These are phyloP conservation scores for Actinia tenebrosa DNA, from an alignment of 64 coral and sea anemone genomes.

Conservation along the genomic window DNA sequence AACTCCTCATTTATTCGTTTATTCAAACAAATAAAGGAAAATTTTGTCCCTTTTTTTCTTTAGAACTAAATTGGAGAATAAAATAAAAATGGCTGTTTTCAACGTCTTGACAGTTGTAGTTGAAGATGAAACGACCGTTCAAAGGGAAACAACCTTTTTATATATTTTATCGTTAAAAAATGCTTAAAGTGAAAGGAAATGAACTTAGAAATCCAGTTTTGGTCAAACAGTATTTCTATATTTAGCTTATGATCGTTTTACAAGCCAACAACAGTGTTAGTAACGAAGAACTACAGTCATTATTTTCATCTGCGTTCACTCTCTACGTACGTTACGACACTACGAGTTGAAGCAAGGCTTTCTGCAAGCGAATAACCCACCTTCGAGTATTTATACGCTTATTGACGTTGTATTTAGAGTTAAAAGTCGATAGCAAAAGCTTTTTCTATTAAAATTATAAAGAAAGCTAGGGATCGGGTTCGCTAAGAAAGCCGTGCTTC, in stretches of 20 bases:
- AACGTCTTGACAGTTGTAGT: background rate
- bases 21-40: background rate
- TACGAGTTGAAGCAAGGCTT: background rate
- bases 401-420: background rate
- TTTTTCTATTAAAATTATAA: constrained; percentile 19
- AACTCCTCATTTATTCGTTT: background rate
- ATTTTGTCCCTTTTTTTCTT: background rate
- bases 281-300: background rate
- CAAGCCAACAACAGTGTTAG: background rate
- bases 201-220: background rate
- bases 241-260: background rate
- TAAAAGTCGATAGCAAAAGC: background rate
- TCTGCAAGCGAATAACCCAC: background rate
- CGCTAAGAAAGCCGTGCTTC: background rate
- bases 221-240: background rate
- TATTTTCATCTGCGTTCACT: background rate
- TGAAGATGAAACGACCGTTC: background rate
- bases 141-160: background rate
- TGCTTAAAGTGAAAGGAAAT: background rate
- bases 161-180: background rate
- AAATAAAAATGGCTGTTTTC: background rate
- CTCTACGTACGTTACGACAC: background rate
- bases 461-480: background rate
- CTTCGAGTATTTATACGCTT: background rate
- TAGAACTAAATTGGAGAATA: background rate